Evolutionary conservation across 2,888 invertebrate species (phyloP), one percentile per base, ranked within the genome.

Genomic region (Protophormia terraenovae): DNA sequence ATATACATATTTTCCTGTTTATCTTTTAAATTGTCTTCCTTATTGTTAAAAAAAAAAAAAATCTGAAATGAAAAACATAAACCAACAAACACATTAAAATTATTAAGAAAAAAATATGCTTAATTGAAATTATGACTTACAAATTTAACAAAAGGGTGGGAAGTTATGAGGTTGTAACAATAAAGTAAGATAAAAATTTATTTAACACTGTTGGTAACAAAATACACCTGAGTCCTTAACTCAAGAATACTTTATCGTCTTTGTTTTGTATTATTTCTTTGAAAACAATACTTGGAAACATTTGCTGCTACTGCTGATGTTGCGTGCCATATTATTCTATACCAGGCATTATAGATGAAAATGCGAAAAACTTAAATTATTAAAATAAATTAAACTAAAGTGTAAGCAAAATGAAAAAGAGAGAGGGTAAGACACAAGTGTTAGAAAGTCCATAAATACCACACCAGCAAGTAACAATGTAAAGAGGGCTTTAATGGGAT

Each of bases 161-260:
- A 24, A 19, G 29, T 7, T 16, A 58, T 16, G 53, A 22, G 71
- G 41, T 19, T 72, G 58, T 19, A 19, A 12, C 19, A 27, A 24
- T 10, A 45, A 45, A 35, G 19, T 71, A 41, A 55, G 41, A 72
- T 58, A 66, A 67, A 69, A 80, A 58, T 80, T 62, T 71, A 72
- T 58, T 66, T 73, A 66, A 80, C 71, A 66, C 38, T 64, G 19
- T 24, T 62, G 27, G 75, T 62, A 81, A 67, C 73, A 47, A 81
- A 73, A 27, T 32, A 55, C 76, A 76, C 69, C 82, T 76, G 64
- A 71, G 69, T 35, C 45, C 76, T 41, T 27, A 47, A 64, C 27
- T 29, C 4, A 64, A 38, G 12, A 50, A 55, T 53, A 62, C 50
- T 76, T 41, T 45, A 64, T 76, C 19, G 53, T 27, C 14, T 47